Conservation (phyloP, 2,888 invertebrate genomes). For the Phymatocera aterrima region DNA sequence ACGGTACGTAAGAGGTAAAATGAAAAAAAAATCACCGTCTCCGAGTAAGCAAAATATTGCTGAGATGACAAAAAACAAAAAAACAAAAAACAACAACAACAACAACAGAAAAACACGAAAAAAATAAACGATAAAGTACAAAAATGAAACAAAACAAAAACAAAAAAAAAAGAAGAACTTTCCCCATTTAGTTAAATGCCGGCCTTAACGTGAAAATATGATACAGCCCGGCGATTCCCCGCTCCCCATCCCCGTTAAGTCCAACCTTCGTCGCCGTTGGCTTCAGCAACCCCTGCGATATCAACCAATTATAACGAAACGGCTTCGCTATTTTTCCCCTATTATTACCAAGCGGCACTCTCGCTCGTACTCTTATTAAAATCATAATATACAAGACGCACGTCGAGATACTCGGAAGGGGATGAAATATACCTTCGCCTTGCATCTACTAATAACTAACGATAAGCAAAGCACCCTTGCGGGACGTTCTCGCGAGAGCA, state of each 20-base stretch:
- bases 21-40: conserved; percentile 2
- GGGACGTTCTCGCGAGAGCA: background rate
- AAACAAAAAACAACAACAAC: background rate
- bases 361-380: conserved; percentile 64
- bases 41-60: conserved; percentile 31
- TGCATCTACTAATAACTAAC: background rate
- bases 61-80: conserved; percentile 46
- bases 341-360: conserved; percentile 57
- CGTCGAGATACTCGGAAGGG: background rate
- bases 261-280: conserved; percentile 45
- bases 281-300: conserved; percentile 59
- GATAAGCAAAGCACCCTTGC: too few species aligned
- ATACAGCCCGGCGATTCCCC: conserved; percentile 56
- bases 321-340: conserved; percentile 51
- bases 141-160: background rate
- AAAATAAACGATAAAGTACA: conserved; percentile 47
- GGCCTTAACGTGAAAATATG: conserved; percentile 68
- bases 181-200: conserved; percentile 58
- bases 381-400: conserved; percentile 68
- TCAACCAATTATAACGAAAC: conserved; percentile 67
- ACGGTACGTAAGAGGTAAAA: background rate
- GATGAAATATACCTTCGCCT: background rate
- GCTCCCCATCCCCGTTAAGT: conserved; percentile 23
- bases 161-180: conserved; percentile 53
- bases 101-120: conserved; percentile 53